Evolutionary conservation across 1,140 invertebrate species (phyloP).

Genomic region (Caerostris darwini): DNA sequence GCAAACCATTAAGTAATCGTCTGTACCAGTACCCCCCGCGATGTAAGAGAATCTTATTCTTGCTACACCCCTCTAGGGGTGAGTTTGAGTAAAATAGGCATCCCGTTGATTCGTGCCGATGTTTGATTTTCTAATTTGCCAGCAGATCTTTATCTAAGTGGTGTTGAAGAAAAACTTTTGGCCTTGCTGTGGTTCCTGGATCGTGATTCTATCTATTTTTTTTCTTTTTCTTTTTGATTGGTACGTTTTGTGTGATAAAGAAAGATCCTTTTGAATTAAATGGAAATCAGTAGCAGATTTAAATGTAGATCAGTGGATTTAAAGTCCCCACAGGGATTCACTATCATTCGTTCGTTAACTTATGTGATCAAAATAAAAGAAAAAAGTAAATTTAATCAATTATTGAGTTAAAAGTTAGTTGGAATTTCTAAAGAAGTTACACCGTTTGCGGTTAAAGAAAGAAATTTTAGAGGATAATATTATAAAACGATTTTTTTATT

Average conservation of each 20-base stretch:
- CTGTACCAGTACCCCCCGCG: background rate
- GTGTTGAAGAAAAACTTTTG: background rate
- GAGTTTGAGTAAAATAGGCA: background rate
- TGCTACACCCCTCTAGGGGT: background rate
- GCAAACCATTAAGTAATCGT: constrained; percentile 36
- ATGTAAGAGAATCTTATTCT: background rate
- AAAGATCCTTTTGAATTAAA: background rate
- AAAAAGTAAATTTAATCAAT: no score
- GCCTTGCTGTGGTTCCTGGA: background rate
- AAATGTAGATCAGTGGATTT: background rate
- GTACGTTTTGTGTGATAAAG: background rate
- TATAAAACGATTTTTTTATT: no score
- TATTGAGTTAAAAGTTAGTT: no score
- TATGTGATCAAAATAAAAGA: no score
- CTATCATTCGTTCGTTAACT: no score
- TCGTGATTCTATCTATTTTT: background rate
- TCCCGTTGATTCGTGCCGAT: background rate
- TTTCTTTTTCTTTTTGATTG: background rate
- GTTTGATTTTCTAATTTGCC: constrained; percentile 68
- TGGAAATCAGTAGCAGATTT: background rate
- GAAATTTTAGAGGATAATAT: no score
- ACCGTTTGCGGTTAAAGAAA: no score
- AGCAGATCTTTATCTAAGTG: background rate
- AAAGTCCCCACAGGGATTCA: background rate
- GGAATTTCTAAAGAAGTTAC: no score